phyloP scores from a whole-genome alignment of 1,140 invertebrate genomes.

The Pollicipes pollicipes region DNA sequence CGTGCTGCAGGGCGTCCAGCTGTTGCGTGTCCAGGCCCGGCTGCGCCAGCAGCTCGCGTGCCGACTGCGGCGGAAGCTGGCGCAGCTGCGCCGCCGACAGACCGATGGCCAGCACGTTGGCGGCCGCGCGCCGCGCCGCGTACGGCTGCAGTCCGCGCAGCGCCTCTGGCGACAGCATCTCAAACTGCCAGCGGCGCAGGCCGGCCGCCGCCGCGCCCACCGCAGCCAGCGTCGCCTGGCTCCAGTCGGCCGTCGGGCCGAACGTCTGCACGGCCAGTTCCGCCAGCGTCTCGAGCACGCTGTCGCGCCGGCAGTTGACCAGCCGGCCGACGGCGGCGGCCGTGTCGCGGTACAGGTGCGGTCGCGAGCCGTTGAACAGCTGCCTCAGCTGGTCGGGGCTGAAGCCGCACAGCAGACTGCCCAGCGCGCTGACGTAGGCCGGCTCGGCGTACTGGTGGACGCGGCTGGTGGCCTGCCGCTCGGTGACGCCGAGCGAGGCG shows the following conservation, averaged over 20 bases:
- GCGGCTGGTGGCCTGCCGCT: neutral
- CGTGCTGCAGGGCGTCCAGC: neutral
- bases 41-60: neutral
- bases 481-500: neutral
- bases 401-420: neutral
- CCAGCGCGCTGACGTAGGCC: neutral
- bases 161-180: neutral
- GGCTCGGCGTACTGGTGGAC: neutral
- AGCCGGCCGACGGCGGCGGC: neutral
- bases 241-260: neutral
- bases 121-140: neutral
- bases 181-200: neutral
- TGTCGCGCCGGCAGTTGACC: neutral
- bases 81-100: neutral
- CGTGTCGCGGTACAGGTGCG: conserved; percentile 4
- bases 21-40: neutral
- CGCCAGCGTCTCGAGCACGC: neutral
- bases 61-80: neutral
- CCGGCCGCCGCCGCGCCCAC: conserved; percentile 2
- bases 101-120: neutral
- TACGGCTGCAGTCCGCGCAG: neutral
- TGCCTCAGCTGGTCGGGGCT: neutral
- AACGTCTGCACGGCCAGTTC: neutral
- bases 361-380: neutral
- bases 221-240: neutral